Conservation (phyloP, 1,140 invertebrate genomes). For the Pseudomyrmex concolor region DNA sequence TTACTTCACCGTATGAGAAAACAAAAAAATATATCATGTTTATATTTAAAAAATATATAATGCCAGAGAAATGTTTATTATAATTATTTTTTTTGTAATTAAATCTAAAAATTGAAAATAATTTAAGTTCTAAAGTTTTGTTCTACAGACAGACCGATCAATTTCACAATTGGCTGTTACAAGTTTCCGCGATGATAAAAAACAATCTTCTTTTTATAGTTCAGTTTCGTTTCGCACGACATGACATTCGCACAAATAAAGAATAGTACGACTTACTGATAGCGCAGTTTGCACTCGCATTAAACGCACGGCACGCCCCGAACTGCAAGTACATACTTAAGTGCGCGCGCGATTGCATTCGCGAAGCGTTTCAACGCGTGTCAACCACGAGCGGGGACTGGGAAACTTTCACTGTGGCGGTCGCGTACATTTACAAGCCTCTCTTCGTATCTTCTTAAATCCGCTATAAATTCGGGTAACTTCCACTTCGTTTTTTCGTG, state of each 20-base stretch:
- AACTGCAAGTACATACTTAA: slow-evolving; percentile 23
- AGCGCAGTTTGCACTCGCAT: slow-evolving; percentile 52
- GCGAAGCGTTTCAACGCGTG: slow-evolving; percentile 37
- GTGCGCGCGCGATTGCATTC: slow-evolving; percentile 25
- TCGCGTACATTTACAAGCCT: slow-evolving; percentile 21
- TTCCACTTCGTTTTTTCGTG: slow-evolving; percentile 36
- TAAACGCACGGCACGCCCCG: slow-evolving; percentile 50
- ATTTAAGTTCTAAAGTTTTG: neutral
- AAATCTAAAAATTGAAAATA: too few relatives aligned
- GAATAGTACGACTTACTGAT: slow-evolving; percentile 51
- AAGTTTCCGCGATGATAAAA: neutral
- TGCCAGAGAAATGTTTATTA: too few relatives aligned
- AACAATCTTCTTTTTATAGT: slow-evolving; percentile 15
- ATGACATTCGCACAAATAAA: slow-evolving; percentile 30
- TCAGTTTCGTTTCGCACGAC: slow-evolving; percentile 9
- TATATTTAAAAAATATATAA: too few relatives aligned
- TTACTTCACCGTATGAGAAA: neutral
- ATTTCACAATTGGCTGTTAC: neutral
- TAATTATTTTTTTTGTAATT: too few relatives aligned
- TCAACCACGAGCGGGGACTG: slow-evolving; percentile 41
- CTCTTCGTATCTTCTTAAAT: slow-evolving; percentile 26
- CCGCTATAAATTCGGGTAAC: slow-evolving; percentile 65
- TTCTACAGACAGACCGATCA: neutral
- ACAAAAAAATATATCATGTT: too few relatives aligned
- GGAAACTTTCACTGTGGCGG: slow-evolving; percentile 64